Evolutionary conservation across 2,113 vertebrate genomes (phyloP).

Genomic region (Trachemys scripta): DNA sequence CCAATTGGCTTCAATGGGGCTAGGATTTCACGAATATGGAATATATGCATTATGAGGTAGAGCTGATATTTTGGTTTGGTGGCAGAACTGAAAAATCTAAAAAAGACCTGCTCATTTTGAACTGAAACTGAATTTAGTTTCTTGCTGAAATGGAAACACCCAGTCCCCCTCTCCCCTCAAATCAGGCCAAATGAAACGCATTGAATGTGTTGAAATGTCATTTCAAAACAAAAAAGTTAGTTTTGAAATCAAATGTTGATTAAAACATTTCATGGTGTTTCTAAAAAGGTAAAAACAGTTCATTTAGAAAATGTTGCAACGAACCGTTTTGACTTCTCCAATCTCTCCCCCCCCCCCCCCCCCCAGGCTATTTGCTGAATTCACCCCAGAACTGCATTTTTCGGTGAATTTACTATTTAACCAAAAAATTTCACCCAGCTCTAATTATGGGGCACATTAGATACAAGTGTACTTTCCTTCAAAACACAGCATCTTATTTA

Average conservation of each 20-base stretch:
- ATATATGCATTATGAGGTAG: background rate
- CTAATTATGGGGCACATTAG: background rate
- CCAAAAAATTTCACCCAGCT: no score
- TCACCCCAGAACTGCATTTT: no score
- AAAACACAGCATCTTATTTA: background rate
- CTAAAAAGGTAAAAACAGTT: background rate
- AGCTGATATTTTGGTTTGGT: background rate
- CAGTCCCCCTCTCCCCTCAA: no score
- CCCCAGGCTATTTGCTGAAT: no score
- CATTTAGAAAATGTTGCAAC: background rate
- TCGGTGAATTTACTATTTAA: no score
- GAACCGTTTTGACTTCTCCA: background rate
- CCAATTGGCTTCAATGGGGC: background rate
- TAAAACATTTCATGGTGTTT: background rate
- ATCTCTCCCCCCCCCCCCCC: no score
- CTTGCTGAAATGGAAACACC: background rate
- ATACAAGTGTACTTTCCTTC: background rate
- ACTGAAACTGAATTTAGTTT: background rate
- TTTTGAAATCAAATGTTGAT: background rate
- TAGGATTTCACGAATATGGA: background rate
- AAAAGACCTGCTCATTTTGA: background rate
- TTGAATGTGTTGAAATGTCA: background rate
- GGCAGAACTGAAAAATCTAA: background rate
- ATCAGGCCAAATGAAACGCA: background rate
- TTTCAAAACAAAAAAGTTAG: background rate